These are phyloP conservation scores for Pachypanchax playfairii DNA, from an alignment of 2,113 vertebrate species.

Conservation along the genomic window DNA sequence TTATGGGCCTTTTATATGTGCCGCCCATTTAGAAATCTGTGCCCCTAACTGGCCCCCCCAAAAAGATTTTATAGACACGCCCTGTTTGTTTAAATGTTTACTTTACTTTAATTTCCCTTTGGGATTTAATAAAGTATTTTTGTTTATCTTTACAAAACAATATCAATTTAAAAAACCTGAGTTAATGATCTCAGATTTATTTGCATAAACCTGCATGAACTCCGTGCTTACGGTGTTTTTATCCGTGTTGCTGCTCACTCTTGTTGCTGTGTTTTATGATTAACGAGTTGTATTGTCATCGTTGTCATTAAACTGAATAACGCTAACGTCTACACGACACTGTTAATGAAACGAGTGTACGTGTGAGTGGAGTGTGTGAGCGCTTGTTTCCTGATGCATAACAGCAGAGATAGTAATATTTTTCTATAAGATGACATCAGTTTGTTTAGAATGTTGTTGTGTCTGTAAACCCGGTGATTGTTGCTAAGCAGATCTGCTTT, in stretches of 20 bases:
- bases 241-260: slow-evolving; percentile 1
- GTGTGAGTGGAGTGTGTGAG: slow-evolving; percentile 16
- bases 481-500: slow-evolving; percentile 50
- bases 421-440: slow-evolving; percentile 61
- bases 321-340: slow-evolving; percentile 46
- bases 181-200: no score
- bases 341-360: slow-evolving; percentile 66
- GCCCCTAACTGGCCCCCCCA: no score
- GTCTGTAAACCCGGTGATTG: slow-evolving; percentile 51
- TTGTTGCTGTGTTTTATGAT: slow-evolving; percentile 31
- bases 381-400: slow-evolving; percentile 1
- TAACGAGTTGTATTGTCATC: slow-evolving; percentile 30
- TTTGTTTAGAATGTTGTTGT: slow-evolving; percentile 48
- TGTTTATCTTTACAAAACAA: no score
- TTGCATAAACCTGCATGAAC: no score
- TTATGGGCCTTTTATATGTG: no score
- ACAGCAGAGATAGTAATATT: not conserved
- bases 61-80: no score
- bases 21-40: no score
- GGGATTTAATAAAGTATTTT: no score
- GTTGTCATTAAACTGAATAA: slow-evolving; percentile 9
- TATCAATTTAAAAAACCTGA: no score
- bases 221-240: not conserved
- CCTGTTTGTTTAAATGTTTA: no score
- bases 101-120: no score